Evolutionary conservation across 1,140 invertebrate species (phyloP), one percentile per base, ranked within the genome.

Genomic region (Thaumatotibia leucotreta): DNA sequence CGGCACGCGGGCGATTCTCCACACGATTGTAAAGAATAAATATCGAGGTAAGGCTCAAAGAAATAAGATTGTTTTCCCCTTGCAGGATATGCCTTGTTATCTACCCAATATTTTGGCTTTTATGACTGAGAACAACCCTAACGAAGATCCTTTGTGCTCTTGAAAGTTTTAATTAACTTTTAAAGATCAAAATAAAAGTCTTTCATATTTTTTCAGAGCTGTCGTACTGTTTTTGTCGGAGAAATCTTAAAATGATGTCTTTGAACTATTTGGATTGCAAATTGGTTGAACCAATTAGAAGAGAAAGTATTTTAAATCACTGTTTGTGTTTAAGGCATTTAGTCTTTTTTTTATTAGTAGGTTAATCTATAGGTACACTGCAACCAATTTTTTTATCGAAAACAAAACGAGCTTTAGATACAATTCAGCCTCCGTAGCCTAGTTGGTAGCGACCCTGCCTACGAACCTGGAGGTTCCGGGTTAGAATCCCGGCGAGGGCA

Each of bases 181-280:
- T 58, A 58, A 58, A 58, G 52, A 58, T 58, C 52, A 58, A 58
- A n/a, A 58, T 58, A 58, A 58, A 58, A 58, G 52, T 58, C 52
- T 27, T 58, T 58, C 23, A 14, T 58, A 58, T 58, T 58, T 58
- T 58, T 27, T 27, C 24, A 58, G 29, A 27, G 52, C 39, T 45
- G 35, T n/a, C n/a, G 11, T 39, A 20, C 39, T 45, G 39, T 45
- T 17, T 5, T 45, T 17, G 39, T 45, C 39, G 39, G 39, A 8
- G 39, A 45, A 17, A 20, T 45, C 14, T 45, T 5, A 8, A 45
- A 45, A 45, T 45, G n/a, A n/a, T n/a, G 39, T 45, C 39, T 45
- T 45, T 45, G 39, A 45, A 45, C 39, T 20, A 20, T 45, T 45
- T 8, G 39, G 9, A 45, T 45, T 45, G 39, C 39, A 45, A 45